Conservation (phyloP, 1,140 invertebrate genomes). For the Hirudo medicinalis region DNA sequence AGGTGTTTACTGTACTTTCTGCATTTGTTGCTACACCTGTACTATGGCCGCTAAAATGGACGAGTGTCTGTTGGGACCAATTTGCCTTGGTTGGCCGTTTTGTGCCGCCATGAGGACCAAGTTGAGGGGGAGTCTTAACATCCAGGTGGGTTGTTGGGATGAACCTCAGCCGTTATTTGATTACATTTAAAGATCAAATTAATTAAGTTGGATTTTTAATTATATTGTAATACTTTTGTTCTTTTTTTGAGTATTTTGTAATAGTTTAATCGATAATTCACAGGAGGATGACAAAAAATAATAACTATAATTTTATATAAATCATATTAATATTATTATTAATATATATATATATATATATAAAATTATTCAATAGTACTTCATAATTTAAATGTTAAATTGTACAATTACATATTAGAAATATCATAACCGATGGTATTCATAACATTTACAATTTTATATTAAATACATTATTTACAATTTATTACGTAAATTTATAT, state of each 20-base stretch:
- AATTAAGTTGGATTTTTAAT: not conserved
- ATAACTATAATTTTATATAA: too few species aligned
- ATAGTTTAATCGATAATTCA: too few species aligned
- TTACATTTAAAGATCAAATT: not conserved
- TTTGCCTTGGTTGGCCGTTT: not conserved
- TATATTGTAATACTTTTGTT: not conserved
- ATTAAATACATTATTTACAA: too few species aligned
- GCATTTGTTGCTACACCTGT: not conserved
- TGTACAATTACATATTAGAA: too few species aligned
- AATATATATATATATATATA: too few species aligned
- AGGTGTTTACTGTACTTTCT: not conserved
- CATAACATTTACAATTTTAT: too few species aligned
- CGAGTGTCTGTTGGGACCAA: not conserved
- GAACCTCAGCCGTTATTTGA: not conserved
- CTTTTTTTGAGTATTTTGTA: not conserved
- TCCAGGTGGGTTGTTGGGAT: not conserved
- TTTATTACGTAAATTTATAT: too few species aligned
- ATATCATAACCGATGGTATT: too few species aligned
- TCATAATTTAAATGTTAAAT: too few species aligned
- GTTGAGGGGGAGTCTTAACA: not conserved
- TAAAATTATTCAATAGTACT: not conserved
- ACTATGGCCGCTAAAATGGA: not conserved
- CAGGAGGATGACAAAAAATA: too few species aligned
- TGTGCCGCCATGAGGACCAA: not conserved
- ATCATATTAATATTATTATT: too few species aligned